These are phyloP conservation scores for Musca vetustissima DNA, from an alignment of 1,140 invertebrate genomes.

Conservation along the genomic window DNA sequence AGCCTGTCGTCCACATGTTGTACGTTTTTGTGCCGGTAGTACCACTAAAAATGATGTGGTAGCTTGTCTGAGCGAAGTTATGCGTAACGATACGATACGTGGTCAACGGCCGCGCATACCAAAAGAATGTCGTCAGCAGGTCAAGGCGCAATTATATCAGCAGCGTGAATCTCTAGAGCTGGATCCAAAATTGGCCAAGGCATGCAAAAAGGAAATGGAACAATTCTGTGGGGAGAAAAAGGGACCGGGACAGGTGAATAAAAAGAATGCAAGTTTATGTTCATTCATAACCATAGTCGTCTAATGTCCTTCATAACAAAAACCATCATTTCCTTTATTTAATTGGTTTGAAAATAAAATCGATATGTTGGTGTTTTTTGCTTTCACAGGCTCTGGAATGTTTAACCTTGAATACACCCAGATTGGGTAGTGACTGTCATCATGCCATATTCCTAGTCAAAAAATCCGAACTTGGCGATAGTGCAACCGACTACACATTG, in stretches of 20 bases:
- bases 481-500: slow-evolving; percentile 82
- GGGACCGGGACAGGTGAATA: slow-evolving; percentile 75
- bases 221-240: slow-evolving; percentile 72
- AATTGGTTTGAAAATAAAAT: not conserved
- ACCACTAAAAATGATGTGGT: slow-evolving; percentile 88
- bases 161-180: slow-evolving; percentile 83
- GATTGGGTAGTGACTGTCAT: slow-evolving; percentile 72
- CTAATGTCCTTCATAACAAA: not conserved
- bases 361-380: not conserved
- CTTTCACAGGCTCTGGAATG: slow-evolving; percentile 80
- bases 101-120: slow-evolving; percentile 76
- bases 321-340: not conserved
- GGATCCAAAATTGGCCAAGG: slow-evolving; percentile 76
- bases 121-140: slow-evolving; percentile 84
- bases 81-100: slow-evolving; percentile 84
- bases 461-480: slow-evolving; percentile 80
- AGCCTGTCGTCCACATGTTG: slow-evolving; percentile 83
- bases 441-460: slow-evolving; percentile 80
- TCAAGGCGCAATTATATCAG: slow-evolving; percentile 85
- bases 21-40: slow-evolving; percentile 73
- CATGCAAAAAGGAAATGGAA: slow-evolving; percentile 77
- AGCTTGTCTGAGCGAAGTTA: slow-evolving; percentile 85
- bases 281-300: slow-evolving; percentile 17
- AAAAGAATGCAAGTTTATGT: slow-evolving; percentile 25
- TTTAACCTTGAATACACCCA: slow-evolving; percentile 71